Base-by-base conservation (phyloP, 2,797 vertebrate genomes). In the Buphagus erythrorhynchus region DNA sequence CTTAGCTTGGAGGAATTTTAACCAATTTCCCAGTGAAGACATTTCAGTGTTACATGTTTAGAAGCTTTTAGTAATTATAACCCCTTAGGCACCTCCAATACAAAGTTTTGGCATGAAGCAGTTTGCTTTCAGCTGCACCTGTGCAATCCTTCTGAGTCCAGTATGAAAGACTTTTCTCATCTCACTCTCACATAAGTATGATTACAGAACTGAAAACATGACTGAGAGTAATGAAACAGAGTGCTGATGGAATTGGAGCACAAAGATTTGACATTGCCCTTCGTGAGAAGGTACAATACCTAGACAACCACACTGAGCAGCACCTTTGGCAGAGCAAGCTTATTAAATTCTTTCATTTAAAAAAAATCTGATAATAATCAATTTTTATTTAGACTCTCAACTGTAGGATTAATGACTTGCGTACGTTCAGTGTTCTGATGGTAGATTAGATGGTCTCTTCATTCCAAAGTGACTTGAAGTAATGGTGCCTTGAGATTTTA, bases 111-210 rank as follows among this genome's bases (percentile, higher is more conserved):
- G 38, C 86, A 72, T 33, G 73, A 84, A 77, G n/a, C 21, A 72
- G 16, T 69, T 48, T 59, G 63, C 67, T 76, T 93, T 73, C 68
- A 78, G 58, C 66, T 92, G 49, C 57, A 77, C 45, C 88, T 83
- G 21, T 79, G 84, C 35, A 72, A 35, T 83, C 88, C 73, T 80
- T 65, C 45, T 61, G 61, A 79, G n/a, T 54, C 46, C 35, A 18
- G 25, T 25, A 62, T 21, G 24, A 88, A 93, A 54, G 36, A 46
- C 13, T 86, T 94, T 93, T 95, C 22, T 57, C 49, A n/a, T 93
- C 51, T 88, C 43, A 24, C 35, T 94, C 24, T 88, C 54, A 42
- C 4, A 0, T 38, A 57, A 68, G 15, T 73, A n/a, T 42, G 29
- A 73, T 86, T 82, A 45, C 20, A 87, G 63, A 86, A 45, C 43